These are phyloP conservation scores for Lutra lutra DNA, from an alignment of 2,797 vertebrate genomes.

Conservation along the genomic window DNA sequence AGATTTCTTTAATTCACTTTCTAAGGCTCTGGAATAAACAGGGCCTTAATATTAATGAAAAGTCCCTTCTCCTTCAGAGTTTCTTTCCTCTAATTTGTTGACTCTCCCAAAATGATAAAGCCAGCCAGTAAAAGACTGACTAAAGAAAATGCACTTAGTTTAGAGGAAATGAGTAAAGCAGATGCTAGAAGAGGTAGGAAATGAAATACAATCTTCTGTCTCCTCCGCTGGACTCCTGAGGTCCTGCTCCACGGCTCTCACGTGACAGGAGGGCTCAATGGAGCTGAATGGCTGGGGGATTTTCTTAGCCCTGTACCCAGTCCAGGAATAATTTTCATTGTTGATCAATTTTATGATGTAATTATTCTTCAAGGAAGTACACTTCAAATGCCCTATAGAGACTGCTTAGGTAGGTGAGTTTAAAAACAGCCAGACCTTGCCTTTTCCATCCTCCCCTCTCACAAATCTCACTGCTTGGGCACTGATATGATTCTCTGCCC, in stretches of 20 bases:
- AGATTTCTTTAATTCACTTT: background rate
- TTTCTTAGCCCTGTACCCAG: background rate
- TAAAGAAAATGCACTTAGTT: background rate
- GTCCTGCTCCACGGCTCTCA: background rate
- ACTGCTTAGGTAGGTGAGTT: background rate
- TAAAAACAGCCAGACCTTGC: background rate
- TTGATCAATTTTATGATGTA: background rate
- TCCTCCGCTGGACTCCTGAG: background rate
- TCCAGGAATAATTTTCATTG: background rate
- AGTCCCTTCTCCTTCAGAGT: background rate
- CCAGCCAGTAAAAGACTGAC: background rate
- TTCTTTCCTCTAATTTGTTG: background rate
- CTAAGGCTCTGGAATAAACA: background rate
- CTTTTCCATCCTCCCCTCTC: background rate
- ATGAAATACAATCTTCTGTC: background rate
- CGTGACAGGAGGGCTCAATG: background rate
- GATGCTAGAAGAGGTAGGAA: background rate
- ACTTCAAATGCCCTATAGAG: background rate
- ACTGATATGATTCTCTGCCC: background rate
- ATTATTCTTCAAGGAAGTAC: background rate
- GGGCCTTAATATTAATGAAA: background rate
- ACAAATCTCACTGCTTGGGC: background rate
- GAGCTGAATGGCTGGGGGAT: background rate
- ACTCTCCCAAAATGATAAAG: background rate
- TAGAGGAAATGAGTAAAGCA: background rate